A percentile compares a stretch with the other conserved stretches of the same genome.
These are phyloP conservation scores for Scleropages formosus DNA, from an alignment of 2,797 vertebrate genomes.

Conservation along the genomic window DNA sequence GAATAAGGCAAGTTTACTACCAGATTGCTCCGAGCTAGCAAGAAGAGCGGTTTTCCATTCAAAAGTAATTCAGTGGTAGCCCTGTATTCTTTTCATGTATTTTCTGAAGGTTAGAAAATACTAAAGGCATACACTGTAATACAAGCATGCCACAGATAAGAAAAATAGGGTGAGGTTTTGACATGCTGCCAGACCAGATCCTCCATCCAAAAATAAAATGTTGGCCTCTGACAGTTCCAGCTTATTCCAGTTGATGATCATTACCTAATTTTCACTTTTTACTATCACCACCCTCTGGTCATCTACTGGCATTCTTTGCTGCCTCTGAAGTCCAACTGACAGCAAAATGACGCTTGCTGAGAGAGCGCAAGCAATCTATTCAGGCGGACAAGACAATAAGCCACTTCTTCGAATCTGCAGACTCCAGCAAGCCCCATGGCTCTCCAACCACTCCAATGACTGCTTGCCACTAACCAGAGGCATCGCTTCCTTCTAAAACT, in stretches of 20 bases:
- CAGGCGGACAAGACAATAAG: neutral
- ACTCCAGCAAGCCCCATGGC: neutral
- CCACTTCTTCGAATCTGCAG: neutral
- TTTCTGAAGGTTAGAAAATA: neutral
- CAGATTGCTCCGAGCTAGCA: neutral
- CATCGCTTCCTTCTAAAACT: neutral
- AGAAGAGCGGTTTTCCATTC: neutral
- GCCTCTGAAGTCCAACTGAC: neutral
- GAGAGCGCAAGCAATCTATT: neutral
- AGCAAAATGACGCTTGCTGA: neutral
- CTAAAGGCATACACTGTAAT: too few relatives aligned
- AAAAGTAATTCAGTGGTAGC: neutral
- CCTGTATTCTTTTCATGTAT: neutral
- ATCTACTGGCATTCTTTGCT: neutral
- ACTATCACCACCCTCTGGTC: too few relatives aligned
- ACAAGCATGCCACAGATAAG: too few relatives aligned
- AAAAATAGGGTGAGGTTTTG: neutral
- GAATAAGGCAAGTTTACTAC: too few relatives aligned
- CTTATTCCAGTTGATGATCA: neutral
- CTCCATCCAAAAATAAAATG: too few relatives aligned
- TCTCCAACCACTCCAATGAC: neutral
- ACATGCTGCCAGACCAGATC: neutral
- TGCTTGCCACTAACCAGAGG: neutral
- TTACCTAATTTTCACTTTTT: neutral
- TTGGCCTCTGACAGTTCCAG: too few relatives aligned